phyloP scores from a whole-genome alignment of 2,113 vertebrate species.

The Desmodus rotundus region DNA sequence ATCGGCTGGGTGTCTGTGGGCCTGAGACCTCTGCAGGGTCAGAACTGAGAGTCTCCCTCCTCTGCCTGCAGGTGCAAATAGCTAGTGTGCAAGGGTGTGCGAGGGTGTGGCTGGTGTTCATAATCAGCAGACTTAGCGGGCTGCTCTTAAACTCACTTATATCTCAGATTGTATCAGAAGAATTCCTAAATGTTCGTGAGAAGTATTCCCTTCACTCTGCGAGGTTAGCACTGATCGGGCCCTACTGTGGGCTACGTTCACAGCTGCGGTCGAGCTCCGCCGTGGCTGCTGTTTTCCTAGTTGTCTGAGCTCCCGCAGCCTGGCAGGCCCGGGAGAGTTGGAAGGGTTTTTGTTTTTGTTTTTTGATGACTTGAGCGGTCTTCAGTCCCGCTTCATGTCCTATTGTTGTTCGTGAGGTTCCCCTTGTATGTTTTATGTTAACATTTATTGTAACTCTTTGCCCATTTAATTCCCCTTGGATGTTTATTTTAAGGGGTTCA shows the following conservation, averaged over 20 bases:
- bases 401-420: neutral
- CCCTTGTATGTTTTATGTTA: neutral
- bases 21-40: neutral
- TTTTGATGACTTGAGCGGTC: slow-evolving; percentile 1
- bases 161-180: neutral
- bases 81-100: neutral
- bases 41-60: neutral
- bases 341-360: slow-evolving; percentile 12
- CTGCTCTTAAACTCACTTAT: neutral
- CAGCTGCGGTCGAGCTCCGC: neutral
- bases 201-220: neutral
- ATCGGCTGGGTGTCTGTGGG: neutral
- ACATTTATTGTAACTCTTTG: neutral
- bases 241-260: neutral
- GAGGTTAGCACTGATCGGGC: neutral
- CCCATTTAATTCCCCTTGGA: neutral
- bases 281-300: slow-evolving; percentile 33
- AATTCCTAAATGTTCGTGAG: neutral
- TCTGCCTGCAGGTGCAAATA: neutral
- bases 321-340: neutral
- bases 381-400: neutral
- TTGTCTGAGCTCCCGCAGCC: neutral
- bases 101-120: neutral
- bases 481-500: neutral
- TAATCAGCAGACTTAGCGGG: neutral